These are phyloP conservation scores for Euthynnus affinis DNA, from an alignment of 2,797 vertebrate genomes.

Conservation along the genomic window DNA sequence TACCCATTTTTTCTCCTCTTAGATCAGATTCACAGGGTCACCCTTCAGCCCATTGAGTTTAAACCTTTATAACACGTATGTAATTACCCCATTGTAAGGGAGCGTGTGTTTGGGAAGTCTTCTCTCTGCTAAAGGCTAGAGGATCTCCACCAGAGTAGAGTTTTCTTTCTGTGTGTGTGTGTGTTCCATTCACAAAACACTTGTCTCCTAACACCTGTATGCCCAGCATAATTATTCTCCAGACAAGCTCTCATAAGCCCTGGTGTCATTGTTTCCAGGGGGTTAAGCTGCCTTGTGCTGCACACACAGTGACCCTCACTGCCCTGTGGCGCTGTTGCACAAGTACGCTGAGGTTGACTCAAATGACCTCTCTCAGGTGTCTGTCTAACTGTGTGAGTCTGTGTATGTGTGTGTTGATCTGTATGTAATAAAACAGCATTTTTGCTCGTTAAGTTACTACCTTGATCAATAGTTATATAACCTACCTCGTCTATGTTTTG, in stretches of 20 bases:
- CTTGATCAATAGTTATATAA: slow-evolving; percentile 34
- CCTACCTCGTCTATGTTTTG: slow-evolving; percentile 42
- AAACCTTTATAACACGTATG: slow-evolving; percentile 79
- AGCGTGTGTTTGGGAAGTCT: slow-evolving; percentile 83
- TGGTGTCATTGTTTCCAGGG: slow-evolving; percentile 78
- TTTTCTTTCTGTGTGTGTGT: slow-evolving; percentile 69
- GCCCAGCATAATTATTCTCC: slow-evolving; percentile 75
- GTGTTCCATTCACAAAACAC: slow-evolving; percentile 72
- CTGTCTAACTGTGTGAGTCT: slow-evolving; percentile 44
- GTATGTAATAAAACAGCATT: slow-evolving; percentile 22
- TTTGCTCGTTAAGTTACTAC: slow-evolving; percentile 37
- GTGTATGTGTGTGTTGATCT: slow-evolving; percentile 7
- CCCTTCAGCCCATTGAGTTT: slow-evolving; percentile 54
- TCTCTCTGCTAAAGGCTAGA: slow-evolving; percentile 80
- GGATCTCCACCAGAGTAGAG: slow-evolving; percentile 50
- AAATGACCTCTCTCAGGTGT: slow-evolving; percentile 71
- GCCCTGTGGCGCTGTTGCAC: slow-evolving; percentile 67
- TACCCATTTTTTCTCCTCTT: slow-evolving; percentile 16
- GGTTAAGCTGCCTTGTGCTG: slow-evolving; percentile 69
- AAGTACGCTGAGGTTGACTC: slow-evolving; percentile 66
- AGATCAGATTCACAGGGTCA: slow-evolving; percentile 51
- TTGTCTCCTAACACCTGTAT: slow-evolving; percentile 79
- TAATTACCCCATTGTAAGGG: slow-evolving; percentile 88
- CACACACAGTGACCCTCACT: slow-evolving; percentile 85
- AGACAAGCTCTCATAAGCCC: slow-evolving; percentile 75